Evolutionary conservation across 2,888 invertebrate genomes (phyloP), one percentile per base, ranked within the genome.

Genomic region (Metopia argyrocephala): DNA sequence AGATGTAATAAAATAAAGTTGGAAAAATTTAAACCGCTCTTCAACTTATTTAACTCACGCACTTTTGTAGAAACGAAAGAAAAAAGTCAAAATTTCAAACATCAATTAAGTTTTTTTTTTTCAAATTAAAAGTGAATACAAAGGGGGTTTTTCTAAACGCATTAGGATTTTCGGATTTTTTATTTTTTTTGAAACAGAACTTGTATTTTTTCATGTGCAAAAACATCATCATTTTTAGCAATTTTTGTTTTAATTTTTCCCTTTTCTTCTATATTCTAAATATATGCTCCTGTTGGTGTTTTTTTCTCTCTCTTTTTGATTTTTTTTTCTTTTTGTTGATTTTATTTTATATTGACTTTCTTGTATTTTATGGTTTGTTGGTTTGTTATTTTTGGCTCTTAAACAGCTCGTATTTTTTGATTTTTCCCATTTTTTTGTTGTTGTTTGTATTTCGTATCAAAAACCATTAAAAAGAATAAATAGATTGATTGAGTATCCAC

Each of bases 331-430:
- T n/a, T n/a, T n/a, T n/a, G n/a, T n/a, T n/a, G n/a, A n/a, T n/a
- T n/a, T n/a, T n/a, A n/a, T n/a, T n/a, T n/a, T n/a, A n/a, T n/a
- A n/a, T n/a, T n/a, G n/a, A n/a, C 21, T 38, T 27, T 45, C 20
- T 61, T 68, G 20, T 20, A 56, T 74, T 74, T 64, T 48, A 65
- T 38, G 48, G 25, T 59, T n/a, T n/a, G n/a, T n/a, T n/a, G n/a
- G n/a, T n/a, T 74, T 62, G 69, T 69, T 79, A 66, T 74, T 74
- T 69, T 79, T 69, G 79, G 74, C 38, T 79, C 64, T 57, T 59
- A 18, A 50, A 48, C 52, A 20, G 21, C 21, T 50, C 50, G 64
- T 27, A 28, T 25, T 25, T 18, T 18, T 46, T 38, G 4, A 4
- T 62, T 3, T 28, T 21, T 27, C 25, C 1, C 12, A 21, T 59